Conservation (phyloP, 2,797 vertebrate genomes). For the Channallabes apus region DNA sequence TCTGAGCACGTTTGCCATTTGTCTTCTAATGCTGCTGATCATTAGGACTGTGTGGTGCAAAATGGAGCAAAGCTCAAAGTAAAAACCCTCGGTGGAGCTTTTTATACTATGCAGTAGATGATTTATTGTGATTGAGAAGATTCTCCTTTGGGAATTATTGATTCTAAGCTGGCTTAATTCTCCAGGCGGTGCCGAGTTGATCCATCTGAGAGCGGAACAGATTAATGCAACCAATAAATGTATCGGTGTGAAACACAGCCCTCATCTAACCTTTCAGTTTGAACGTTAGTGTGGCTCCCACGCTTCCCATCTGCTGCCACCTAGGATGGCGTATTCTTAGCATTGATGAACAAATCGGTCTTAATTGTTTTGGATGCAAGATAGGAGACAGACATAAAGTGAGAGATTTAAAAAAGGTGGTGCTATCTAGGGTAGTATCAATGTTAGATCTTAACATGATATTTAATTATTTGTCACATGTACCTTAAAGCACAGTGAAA, state of each 20-base stretch:
- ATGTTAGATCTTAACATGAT: too few relatives aligned
- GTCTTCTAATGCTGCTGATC: constrained; percentile 22
- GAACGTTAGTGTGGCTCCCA: neutral
- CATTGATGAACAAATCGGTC: constrained; percentile 15
- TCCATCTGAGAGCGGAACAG: constrained; percentile 36
- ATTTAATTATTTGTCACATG: too few relatives aligned
- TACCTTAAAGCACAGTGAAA: too few relatives aligned
- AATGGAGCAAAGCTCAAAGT: neutral
- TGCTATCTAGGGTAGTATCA: neutral
- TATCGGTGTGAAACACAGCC: constrained; percentile 32
- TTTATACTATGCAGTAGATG: constrained; percentile 29
- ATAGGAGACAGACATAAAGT: constrained; percentile 18
- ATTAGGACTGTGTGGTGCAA: neutral
- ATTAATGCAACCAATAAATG: constrained; percentile 45
- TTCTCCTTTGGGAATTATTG: constrained; percentile 39
- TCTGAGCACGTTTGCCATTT: neutral
- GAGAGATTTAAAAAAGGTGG: neutral
- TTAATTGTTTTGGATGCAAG: constrained; percentile 17
- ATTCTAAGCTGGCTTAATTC: constrained; percentile 45
- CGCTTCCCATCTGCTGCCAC: constrained; percentile 1
- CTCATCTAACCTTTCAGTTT: constrained; percentile 32
- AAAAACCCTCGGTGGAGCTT: constrained; percentile 19
- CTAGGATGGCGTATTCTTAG: constrained; percentile 15
- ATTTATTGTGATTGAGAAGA: constrained; percentile 35
- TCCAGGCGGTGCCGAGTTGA: constrained; percentile 19